These are phyloP conservation scores for Lasiommata megera DNA, from an alignment of 2,888 invertebrate species.

Conservation along the genomic window DNA sequence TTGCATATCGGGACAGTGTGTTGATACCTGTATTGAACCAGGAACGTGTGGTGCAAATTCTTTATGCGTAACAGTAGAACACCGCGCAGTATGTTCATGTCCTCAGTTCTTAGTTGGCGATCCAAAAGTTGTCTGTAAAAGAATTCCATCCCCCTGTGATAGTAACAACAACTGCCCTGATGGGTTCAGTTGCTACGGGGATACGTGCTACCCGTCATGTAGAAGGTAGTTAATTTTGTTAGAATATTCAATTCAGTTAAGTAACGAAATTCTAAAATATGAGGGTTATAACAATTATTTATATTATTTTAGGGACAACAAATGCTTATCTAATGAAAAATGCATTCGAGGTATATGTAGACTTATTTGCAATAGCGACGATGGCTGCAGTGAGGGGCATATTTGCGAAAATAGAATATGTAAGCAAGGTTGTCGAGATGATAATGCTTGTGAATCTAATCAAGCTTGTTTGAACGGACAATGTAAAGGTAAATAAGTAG, in stretches of 20 bases:
- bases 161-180: constrained; percentile 85
- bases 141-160: constrained; percentile 84
- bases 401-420: constrained; percentile 94
- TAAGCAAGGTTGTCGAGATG: constrained; percentile 92
- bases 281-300: constrained; percentile 1
- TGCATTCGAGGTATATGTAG: constrained; percentile 92
- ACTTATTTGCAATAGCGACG: constrained; percentile 92
- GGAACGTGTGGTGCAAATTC: constrained; percentile 93
- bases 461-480: constrained; percentile 91
- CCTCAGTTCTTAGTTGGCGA: constrained; percentile 87
- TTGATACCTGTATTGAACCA: constrained; percentile 87
- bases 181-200: constrained; percentile 88
- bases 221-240: constrained; percentile 79
- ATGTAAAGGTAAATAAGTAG: constrained; percentile 83
- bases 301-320: constrained; percentile 83
- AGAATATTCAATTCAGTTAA: not conserved
- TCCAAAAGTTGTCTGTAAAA: constrained; percentile 86
- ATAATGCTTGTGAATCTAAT: constrained; percentile 87
- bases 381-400: constrained; percentile 89
- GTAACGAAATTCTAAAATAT: constrained; percentile 6
- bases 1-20: constrained; percentile 91
- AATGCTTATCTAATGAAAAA: constrained; percentile 92
- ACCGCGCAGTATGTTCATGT: constrained; percentile 88
- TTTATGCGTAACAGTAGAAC: constrained; percentile 85
- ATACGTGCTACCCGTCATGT: constrained; percentile 89